Evolutionary conservation across 1,140 invertebrate genomes (phyloP).

Genomic region (Mercenaria mercenaria): DNA sequence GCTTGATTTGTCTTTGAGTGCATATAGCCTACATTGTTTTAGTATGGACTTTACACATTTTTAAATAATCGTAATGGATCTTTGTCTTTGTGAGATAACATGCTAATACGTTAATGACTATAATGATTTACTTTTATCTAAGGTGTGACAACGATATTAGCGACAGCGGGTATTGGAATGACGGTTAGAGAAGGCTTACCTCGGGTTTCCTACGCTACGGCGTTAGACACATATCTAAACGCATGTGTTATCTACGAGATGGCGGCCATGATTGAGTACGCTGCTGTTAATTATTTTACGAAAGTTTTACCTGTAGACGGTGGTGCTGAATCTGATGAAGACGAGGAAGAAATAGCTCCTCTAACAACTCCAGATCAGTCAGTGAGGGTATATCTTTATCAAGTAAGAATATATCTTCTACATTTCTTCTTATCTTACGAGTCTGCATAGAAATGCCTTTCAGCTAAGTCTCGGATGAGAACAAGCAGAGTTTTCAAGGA

Average conservation of each 20-base stretch:
- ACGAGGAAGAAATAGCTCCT: slow-evolving; percentile 62
- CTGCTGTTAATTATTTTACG: slow-evolving; percentile 97
- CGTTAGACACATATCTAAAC: slow-evolving; percentile 96
- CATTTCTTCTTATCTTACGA: neutral
- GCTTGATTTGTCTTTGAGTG: no score
- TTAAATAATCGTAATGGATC: no score
- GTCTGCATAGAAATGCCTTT: neutral
- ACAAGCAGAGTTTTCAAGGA: no score
- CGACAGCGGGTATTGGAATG: slow-evolving; percentile 89
- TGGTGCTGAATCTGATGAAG: slow-evolving; percentile 66
- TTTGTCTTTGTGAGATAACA: no score
- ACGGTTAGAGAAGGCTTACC: slow-evolving; percentile 88
- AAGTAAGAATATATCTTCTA: neutral
- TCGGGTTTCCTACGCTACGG: slow-evolving; percentile 93
- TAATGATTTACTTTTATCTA: no score
- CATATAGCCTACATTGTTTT: no score
- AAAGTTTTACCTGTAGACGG: slow-evolving; percentile 87
- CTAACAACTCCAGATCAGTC: neutral
- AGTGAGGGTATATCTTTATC: neutral
- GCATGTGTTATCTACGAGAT: slow-evolving; percentile 98
- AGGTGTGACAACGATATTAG: slow-evolving; percentile 89
- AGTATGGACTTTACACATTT: no score
- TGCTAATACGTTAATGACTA: no score
- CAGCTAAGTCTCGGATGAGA: no score
- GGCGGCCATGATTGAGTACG: slow-evolving; percentile 96